Evolutionary conservation across 2,113 vertebrate genomes (phyloP).

Genomic region (Cyprinus carpio): DNA sequence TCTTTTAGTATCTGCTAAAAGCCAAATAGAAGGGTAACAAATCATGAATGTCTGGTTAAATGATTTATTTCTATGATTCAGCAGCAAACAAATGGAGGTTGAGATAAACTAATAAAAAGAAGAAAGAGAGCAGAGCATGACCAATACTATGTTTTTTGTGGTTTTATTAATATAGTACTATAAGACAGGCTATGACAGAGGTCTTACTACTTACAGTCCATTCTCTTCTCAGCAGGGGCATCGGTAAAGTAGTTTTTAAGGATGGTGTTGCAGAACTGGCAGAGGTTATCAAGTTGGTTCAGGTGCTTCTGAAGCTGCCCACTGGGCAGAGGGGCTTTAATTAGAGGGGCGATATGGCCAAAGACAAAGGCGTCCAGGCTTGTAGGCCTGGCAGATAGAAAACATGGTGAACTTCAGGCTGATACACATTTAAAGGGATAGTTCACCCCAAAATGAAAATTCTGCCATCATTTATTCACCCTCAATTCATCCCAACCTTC

Average conservation of each 20-base stretch:
- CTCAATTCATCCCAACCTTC: not conserved
- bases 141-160: not conserved
- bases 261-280: constrained; percentile 89
- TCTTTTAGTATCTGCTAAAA: not conserved
- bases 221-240: constrained; percentile 76
- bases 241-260: constrained; percentile 83
- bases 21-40: not conserved
- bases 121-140: not conserved
- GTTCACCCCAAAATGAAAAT: not conserved
- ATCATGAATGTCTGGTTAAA: constrained; percentile 20
- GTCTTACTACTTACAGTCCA: not conserved
- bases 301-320: constrained; percentile 90
- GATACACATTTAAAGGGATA: not conserved
- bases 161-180: not conserved
- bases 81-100: not conserved
- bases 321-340: constrained; percentile 88
- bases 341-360: constrained; percentile 90
- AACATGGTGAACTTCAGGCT: not conserved
- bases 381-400: constrained; percentile 80
- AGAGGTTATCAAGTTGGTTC: constrained; percentile 89
- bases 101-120: not conserved
- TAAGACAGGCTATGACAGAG: not conserved
- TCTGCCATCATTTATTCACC: not conserved
- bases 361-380: constrained; percentile 96
- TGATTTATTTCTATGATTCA: not conserved